A percentile compares a stretch with the other conserved stretches of the same genome.
Evolutionary conservation across 2,888 invertebrate genomes (phyloP).

Genomic region (Ochlodes sylvanus): DNA sequence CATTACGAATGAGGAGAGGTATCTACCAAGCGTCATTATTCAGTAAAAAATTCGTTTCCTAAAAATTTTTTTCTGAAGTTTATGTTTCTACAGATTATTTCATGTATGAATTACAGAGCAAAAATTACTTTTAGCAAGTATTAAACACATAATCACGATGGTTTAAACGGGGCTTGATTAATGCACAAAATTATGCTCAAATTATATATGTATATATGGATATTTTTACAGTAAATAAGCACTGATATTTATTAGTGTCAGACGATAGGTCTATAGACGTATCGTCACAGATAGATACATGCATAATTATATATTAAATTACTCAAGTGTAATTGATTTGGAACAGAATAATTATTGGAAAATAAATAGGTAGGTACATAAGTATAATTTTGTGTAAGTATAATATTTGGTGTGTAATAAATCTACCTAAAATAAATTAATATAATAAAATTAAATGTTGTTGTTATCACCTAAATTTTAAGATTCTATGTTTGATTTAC

Average conservation of each 20-base stretch:
- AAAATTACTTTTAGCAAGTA: neutral
- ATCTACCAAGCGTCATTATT: too few species aligned
- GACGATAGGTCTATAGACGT: neutral
- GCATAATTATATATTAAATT: neutral
- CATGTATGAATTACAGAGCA: too few species aligned
- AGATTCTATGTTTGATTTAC: neutral
- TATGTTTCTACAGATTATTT: too few species aligned
- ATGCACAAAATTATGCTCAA: slow-evolving; percentile 35
- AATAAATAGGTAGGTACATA: neutral
- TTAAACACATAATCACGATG: neutral
- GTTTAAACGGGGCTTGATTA: neutral
- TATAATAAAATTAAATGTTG: neutral
- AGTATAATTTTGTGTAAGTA: too few species aligned
- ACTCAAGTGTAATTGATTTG: neutral
- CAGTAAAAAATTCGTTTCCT: too few species aligned
- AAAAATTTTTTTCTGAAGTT: too few species aligned
- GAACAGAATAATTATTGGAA: neutral
- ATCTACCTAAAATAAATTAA: neutral
- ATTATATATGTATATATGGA: neutral
- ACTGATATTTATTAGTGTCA: slow-evolving; percentile 25
- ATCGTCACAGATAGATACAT: neutral
- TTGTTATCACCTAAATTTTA: neutral
- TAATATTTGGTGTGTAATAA: too few species aligned
- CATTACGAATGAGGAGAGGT: too few species aligned
- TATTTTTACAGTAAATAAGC: slow-evolving; percentile 25